phyloP scores from a whole-genome alignment of 2,888 invertebrate genomes.

The Diabrotica balteata region DNA sequence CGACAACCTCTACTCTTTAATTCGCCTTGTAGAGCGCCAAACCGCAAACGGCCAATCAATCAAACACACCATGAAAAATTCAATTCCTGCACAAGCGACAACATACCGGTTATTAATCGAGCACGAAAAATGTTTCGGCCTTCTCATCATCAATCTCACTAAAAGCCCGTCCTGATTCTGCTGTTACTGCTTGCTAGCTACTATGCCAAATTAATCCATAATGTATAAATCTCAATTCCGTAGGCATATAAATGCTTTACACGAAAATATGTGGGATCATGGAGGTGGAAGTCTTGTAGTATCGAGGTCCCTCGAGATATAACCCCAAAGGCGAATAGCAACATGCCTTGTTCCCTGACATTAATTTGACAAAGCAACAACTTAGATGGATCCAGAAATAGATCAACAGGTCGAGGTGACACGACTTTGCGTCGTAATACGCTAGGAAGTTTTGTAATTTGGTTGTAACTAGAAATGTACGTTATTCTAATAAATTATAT shows the following conservation, averaged over 20 bases:
- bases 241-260: constrained; percentile 23
- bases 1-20: not conserved
- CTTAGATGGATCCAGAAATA: constrained; percentile 28
- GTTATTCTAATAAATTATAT: no score
- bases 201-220: constrained; percentile 30
- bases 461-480: no score
- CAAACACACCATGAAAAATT: constrained; percentile 16
- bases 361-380: constrained; percentile 38
- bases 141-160: constrained; percentile 35
- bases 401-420: constrained; percentile 33
- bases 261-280: constrained; percentile 22
- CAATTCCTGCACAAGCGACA: constrained; percentile 17
- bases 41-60: constrained; percentile 6
- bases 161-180: constrained; percentile 29
- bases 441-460: no score
- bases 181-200: constrained; percentile 13
- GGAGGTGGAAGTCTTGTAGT: constrained; percentile 1
- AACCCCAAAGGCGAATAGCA: constrained; percentile 19
- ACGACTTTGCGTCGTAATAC: not conserved
- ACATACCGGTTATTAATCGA: constrained; percentile 22
- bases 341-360: constrained; percentile 32
- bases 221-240: constrained; percentile 33
- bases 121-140: constrained; percentile 23
- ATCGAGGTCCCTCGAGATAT: constrained; percentile 17
- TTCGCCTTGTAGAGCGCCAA: not conserved